These are phyloP conservation scores for Hydrocynus forskahlii DNA, from an alignment of 2,797 vertebrate genomes.

Conservation along the genomic window DNA sequence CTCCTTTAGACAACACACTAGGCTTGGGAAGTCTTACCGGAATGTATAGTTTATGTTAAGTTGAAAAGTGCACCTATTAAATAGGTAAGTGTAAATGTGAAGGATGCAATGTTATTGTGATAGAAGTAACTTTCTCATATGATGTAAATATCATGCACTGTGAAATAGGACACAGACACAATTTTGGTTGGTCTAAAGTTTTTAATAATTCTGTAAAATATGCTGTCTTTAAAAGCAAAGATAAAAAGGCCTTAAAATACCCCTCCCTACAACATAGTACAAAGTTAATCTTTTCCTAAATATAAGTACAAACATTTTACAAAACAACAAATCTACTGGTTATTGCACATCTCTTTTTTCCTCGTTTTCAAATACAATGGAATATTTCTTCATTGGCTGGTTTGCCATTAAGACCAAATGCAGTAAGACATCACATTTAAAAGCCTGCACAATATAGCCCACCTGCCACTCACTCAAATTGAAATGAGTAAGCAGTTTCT, in stretches of 20 bases:
- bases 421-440: constrained; percentile 42
- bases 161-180: neutral
- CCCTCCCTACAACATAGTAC: constrained; percentile 71
- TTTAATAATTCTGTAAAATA: constrained; percentile 58
- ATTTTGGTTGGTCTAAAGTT: constrained; percentile 44
- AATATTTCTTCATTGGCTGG: constrained; percentile 2
- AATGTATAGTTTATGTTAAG: too few species aligned
- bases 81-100: too few species aligned
- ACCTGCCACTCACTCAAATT: neutral
- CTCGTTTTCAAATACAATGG: constrained; percentile 37
- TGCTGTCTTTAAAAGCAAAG: constrained; percentile 49
- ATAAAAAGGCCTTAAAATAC: constrained; percentile 75
- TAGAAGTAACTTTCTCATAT: neutral
- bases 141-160: neutral
- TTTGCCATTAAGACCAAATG: constrained; percentile 37
- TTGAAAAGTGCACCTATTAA: too few species aligned
- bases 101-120: too few species aligned
- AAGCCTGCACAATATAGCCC: constrained; percentile 26
- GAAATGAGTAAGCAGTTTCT: constrained; percentile 5
- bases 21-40: too few species aligned
- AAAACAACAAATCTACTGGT: constrained; percentile 92
- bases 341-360: constrained; percentile 86
- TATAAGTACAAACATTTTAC: constrained; percentile 92
- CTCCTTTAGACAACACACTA: too few species aligned
- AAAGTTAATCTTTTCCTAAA: constrained; percentile 76